phyloP scores from a whole-genome alignment of 2,797 vertebrate species.

The Protosalanx chinensis region DNA sequence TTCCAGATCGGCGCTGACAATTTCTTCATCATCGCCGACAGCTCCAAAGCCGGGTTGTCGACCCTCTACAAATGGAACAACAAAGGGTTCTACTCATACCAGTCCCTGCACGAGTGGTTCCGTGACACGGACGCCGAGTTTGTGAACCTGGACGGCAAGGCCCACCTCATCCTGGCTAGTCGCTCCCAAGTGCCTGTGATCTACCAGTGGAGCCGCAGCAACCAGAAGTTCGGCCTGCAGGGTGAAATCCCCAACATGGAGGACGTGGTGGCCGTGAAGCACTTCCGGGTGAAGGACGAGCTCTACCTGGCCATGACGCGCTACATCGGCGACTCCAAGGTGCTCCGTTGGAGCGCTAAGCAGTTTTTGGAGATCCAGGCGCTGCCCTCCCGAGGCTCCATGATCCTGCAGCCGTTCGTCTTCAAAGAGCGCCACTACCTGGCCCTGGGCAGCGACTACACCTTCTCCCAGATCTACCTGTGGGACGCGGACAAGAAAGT shows the following conservation, averaged over 20 bases:
- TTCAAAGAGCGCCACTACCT: conserved; percentile 93
- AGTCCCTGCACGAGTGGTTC: conserved; percentile 97
- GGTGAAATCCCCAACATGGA: conserved; percentile 96
- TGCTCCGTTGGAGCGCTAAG: conserved; percentile 89
- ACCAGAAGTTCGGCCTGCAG: conserved; percentile 87
- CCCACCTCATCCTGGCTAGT: conserved; percentile 90
- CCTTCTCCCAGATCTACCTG: conserved; percentile 94
- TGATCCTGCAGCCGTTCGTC: conserved; percentile 92
- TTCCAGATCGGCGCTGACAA: conserved; percentile 91
- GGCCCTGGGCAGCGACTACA: conserved; percentile 95
- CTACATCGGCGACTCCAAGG: conserved; percentile 95
- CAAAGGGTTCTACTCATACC: conserved; percentile 96
- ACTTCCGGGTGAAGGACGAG: conserved; percentile 85
- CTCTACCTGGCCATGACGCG: conserved; percentile 93
- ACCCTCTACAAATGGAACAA: conserved; percentile 97
- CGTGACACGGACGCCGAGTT: conserved; percentile 95
- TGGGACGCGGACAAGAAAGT: conserved; percentile 87
- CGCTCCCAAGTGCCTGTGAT: conserved; percentile 96
- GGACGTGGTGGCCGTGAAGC: conserved; percentile 92
- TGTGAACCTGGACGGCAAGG: conserved; percentile 88
- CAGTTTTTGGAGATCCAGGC: conserved; percentile 93
- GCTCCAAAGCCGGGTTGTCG: conserved; percentile 95
- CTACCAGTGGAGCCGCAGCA: conserved; percentile 91
- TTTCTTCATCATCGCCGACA: conserved; percentile 96
- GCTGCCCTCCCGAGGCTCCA: conserved; percentile 91